These are phyloP conservation scores for Siphlonurus alternatus DNA, from an alignment of 2,888 invertebrate genomes.

Conservation along the genomic window DNA sequence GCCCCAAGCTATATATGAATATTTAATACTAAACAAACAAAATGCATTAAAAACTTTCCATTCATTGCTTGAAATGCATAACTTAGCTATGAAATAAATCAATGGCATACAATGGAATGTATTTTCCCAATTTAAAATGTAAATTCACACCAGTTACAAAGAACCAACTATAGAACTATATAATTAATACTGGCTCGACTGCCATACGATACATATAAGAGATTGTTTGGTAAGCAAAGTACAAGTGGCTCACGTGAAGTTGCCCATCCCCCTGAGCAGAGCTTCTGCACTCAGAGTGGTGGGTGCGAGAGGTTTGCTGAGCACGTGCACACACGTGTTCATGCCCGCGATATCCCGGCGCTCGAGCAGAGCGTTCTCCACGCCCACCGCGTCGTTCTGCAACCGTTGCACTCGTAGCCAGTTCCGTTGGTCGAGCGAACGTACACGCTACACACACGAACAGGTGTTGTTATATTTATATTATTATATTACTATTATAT, in stretches of 20 bases:
- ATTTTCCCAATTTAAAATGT: not conserved
- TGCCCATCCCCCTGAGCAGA: slow-evolving; percentile 24
- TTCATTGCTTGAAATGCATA: too few relatives aligned
- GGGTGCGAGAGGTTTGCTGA: slow-evolving; percentile 29
- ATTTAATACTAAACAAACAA: too few relatives aligned
- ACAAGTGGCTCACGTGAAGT: slow-evolving; percentile 27
- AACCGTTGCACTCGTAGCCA: slow-evolving; percentile 27
- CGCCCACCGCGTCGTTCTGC: slow-evolving; percentile 28
- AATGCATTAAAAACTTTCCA: too few relatives aligned
- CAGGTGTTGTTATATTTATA: not conserved
- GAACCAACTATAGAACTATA: too few relatives aligned
- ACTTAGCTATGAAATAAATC: not conserved
- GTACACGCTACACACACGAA: slow-evolving; percentile 19
- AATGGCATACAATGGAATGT: not conserved
- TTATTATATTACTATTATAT: not conserved
- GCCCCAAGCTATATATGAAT: too few relatives aligned
- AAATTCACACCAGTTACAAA: too few relatives aligned
- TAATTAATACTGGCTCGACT: too few relatives aligned
- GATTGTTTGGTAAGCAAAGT: too few relatives aligned
- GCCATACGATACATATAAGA: too few relatives aligned
- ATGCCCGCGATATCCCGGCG: slow-evolving; percentile 27
- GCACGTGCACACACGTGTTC: slow-evolving; percentile 31
- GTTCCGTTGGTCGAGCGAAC: slow-evolving; percentile 25
- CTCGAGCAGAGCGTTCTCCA: slow-evolving; percentile 29
- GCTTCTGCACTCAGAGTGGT: slow-evolving; percentile 26